A percentile compares a stretch with the other conserved stretches of the same genome.
These are phyloP conservation scores for Mimas tiliae DNA, from an alignment of 2,888 invertebrate genomes.

Conservation along the genomic window DNA sequence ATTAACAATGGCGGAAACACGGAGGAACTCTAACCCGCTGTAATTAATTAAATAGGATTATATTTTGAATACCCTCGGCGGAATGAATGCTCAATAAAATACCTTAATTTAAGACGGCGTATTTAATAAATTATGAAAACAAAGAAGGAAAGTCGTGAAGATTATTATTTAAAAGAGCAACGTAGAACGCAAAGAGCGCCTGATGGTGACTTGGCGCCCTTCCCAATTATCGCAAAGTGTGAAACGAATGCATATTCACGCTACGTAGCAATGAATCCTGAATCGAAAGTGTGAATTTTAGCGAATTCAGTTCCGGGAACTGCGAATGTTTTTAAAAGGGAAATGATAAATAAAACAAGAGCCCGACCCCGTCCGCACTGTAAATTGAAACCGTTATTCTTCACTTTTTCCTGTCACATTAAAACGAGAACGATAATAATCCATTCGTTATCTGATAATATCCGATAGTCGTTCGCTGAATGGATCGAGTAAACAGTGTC, in stretches of 20 bases:
- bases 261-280: constrained; percentile 33
- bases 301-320: constrained; percentile 24
- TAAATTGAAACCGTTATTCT: constrained; percentile 32
- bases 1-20: constrained; percentile 35
- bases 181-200: constrained; percentile 22
- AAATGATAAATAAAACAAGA: constrained; percentile 34
- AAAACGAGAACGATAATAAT: constrained; percentile 32
- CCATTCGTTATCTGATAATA: constrained; percentile 16
- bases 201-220: constrained; percentile 40
- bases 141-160: constrained; percentile 4
- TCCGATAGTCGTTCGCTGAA: background rate
- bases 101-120: constrained; percentile 42
- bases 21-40: constrained; percentile 38
- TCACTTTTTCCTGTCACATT: constrained; percentile 31
- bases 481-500: constrained; percentile 19
- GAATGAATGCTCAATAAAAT: constrained; percentile 45
- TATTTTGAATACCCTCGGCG: constrained; percentile 40
- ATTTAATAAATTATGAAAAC: constrained; percentile 32
- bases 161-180: constrained; percentile 1
- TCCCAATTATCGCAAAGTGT: constrained; percentile 39
- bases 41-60: constrained; percentile 52
- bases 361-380: constrained; percentile 31
- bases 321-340: constrained; percentile 13
- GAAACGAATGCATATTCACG: constrained; percentile 39
- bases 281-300: constrained; percentile 30